Evolutionary conservation across 2,888 invertebrate species (phyloP).

Genomic region (Ceriagrion tenellum): DNA sequence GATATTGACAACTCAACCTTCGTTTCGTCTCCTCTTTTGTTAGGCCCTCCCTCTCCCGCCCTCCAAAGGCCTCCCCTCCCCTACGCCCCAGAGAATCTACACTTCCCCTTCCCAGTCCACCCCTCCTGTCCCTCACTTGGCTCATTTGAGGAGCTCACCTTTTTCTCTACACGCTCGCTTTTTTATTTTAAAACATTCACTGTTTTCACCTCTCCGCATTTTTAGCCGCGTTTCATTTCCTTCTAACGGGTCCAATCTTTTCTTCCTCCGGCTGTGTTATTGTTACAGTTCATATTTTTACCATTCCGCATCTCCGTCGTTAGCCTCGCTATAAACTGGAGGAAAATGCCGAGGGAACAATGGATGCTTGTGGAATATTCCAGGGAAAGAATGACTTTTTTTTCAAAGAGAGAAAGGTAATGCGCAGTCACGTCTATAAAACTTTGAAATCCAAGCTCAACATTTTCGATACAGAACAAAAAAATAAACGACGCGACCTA

Average conservation of each 20-base stretch:
- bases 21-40: background rate
- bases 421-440: background rate
- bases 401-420: background rate
- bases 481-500: background rate
- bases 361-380: background rate
- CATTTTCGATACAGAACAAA: background rate
- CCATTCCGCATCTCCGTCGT: background rate
- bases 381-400: background rate
- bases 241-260: background rate
- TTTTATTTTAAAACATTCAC: conserved; percentile 7
- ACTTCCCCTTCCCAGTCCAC: background rate
- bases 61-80: background rate
- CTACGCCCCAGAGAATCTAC: background rate
- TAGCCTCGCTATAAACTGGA: background rate
- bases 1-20: background rate
- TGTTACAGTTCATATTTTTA: background rate
- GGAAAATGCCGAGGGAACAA: background rate
- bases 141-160: background rate
- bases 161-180: background rate
- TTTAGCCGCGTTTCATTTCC: background rate
- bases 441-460: background rate
- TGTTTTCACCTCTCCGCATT: background rate
- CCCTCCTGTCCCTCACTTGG: background rate
- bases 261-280: background rate
- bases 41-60: background rate